Conservation (phyloP, 2,888 invertebrate species). For the Harpalus rufipes region DNA sequence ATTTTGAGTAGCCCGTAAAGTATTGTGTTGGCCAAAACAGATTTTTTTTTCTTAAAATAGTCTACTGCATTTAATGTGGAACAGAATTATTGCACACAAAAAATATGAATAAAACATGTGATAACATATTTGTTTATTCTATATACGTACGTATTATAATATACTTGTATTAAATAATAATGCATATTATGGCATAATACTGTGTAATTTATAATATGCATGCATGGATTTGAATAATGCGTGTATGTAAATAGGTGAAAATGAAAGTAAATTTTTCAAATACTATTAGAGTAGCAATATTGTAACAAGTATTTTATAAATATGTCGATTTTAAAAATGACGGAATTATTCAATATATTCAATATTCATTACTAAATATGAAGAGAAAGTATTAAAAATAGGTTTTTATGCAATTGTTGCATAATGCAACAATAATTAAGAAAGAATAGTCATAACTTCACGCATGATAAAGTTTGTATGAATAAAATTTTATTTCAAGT, state of each 20-base stretch:
- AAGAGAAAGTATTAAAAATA: conserved; percentile 45
- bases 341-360: conserved; percentile 19
- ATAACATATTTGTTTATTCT: too few species aligned
- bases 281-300: not conserved
- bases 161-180: not conserved
- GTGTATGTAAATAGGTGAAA: conserved; percentile 11
- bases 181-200: not conserved
- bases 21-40: too few species aligned
- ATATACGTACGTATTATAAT: too few species aligned
- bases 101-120: not conserved
- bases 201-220: not conserved
- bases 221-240: conserved; percentile 5
- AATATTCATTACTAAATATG: conserved; percentile 30
- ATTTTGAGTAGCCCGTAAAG: too few species aligned
- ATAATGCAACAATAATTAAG: not conserved
- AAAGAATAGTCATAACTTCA: not conserved
- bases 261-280: conserved; percentile 1
- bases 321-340: not conserved
- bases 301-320: not conserved
- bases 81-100: not conserved
- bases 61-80: too few species aligned
- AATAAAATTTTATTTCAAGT: not conserved
- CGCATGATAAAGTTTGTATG: not conserved
- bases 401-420: not conserved
- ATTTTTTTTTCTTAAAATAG: too few species aligned